Evolutionary conservation across 2,797 vertebrate genomes (phyloP), one percentile per base, ranked within the genome.

Genomic region (Pseudochromis fuscus): DNA sequence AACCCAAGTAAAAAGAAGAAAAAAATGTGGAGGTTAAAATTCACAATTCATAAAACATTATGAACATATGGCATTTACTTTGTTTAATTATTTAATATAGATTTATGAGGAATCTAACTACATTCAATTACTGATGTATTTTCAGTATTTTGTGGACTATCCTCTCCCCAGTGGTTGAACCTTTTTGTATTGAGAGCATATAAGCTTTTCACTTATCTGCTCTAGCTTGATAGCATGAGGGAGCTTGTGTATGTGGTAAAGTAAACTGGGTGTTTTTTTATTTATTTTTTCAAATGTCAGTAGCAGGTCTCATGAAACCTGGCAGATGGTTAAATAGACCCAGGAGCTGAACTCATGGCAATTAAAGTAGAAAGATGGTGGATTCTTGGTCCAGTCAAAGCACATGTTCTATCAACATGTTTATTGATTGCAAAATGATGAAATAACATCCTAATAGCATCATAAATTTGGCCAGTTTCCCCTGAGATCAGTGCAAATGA

Each of bases 201-300:
- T 30, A 12, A 1, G 42, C 40, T 35, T 49, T 35, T 58, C 35
- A 25, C 33, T 42, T 45, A 37, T 64, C 45, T 11, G 1, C 23
- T 58, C 11, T 38, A 13, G 30, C 65, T 63, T 24, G 50, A 71
- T 23, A 46, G 0, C 73, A 80, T 21, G 13, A 5, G 37, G 62
- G 67, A 53, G 19, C 30, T 42, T 50, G 65, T 72, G 44, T 44
- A 11, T 45, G 37, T 13, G 27, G 15, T 28, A 12, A 65, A 75
- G 25, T 56, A 53, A 67, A 70, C 24, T 25, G 16, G 18, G 21
- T 76, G 45, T 67, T 69, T 75, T n/a, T n/a, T n/a, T n/a, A n/a
- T n/a, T n/a, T n/a, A n/a, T n/a, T n/a, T n/a, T n/a, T 70, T 37
- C n/a, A 75, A 77, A 81, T 78, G 62, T 61, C 77, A 76, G 48